Percentiles rank a stretch among this genome's conserved stretches.
phyloP scores from a whole-genome alignment of 2,113 vertebrate species.

The Larimichthys polyactis region DNA sequence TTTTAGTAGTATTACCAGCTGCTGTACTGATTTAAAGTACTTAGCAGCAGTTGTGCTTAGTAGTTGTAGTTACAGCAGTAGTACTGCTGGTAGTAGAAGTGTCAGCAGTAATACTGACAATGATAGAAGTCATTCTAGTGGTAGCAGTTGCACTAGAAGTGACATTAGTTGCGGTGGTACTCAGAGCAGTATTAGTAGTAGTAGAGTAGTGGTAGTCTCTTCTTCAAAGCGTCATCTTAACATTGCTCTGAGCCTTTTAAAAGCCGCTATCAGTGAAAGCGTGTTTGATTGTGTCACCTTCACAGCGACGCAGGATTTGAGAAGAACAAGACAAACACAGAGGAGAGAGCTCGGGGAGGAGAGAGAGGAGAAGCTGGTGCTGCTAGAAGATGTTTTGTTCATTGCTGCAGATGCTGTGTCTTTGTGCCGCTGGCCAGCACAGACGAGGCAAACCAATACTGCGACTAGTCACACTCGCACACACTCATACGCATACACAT shows the following conservation, averaged over 20 bases:
- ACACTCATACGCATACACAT: constrained; percentile 7
- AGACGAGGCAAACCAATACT: constrained; percentile 43
- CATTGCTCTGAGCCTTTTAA: constrained; percentile 14
- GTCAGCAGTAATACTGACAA: background rate
- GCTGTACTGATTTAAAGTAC: background rate
- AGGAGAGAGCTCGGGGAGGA: constrained; percentile 7
- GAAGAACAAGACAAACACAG: constrained; percentile 51
- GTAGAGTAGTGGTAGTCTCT: background rate
- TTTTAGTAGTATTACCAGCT: background rate
- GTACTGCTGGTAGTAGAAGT: background rate
- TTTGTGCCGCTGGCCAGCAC: constrained; percentile 37
- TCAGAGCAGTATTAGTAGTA: background rate
- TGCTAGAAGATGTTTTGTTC: constrained; percentile 41
- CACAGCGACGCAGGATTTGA: constrained; percentile 35
- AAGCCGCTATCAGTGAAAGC: constrained; percentile 2
- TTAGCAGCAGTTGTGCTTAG: background rate
- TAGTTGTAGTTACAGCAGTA: background rate
- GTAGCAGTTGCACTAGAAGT: background rate
- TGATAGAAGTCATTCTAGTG: background rate
- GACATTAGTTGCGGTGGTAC: no score
- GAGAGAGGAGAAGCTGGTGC: constrained; percentile 10
- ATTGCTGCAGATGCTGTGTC: constrained; percentile 53
- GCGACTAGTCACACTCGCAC: constrained; percentile 17
- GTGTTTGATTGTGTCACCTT: constrained; percentile 44
- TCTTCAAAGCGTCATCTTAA: background rate